Evolutionary conservation across 1,140 invertebrate species (phyloP).

Genomic region (Palaemon carinicauda): DNA sequence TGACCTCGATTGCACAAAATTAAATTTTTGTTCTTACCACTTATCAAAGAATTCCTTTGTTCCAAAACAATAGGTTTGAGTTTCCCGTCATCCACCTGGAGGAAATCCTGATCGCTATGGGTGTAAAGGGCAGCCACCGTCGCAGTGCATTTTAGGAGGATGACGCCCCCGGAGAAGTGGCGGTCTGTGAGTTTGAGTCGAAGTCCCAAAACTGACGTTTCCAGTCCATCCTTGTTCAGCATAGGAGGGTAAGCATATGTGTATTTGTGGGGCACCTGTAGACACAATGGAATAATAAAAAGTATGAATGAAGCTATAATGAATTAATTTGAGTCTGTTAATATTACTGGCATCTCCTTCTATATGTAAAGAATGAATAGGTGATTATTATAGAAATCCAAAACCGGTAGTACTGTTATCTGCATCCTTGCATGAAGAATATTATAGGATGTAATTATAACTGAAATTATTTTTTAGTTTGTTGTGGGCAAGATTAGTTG

Average conservation of each 20-base stretch:
- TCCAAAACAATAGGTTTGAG: constrained; percentile 29
- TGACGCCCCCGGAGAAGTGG: constrained; percentile 33
- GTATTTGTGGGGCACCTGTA: constrained; percentile 23
- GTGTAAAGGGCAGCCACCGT: constrained; percentile 46
- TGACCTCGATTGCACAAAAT: too few relatives aligned
- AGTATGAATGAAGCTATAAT: neutral
- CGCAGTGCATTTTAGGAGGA: constrained; percentile 28
- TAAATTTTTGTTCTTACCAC: neutral
- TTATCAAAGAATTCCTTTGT: constrained; percentile 16
- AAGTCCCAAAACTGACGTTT: constrained; percentile 27
- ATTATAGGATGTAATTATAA: too few relatives aligned
- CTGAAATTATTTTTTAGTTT: too few relatives aligned
- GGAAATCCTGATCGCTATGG: constrained; percentile 37
- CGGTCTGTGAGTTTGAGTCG: constrained; percentile 7
- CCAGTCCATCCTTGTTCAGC: constrained; percentile 20
- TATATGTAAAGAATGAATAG: neutral
- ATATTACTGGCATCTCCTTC: neutral
- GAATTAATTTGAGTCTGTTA: neutral
- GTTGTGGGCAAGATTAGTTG: too few relatives aligned
- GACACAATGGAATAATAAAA: neutral
- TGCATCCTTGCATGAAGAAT: too few relatives aligned
- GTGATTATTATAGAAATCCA: too few relatives aligned
- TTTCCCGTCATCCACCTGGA: constrained; percentile 25
- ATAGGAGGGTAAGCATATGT: constrained; percentile 29
- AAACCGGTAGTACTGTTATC: too few relatives aligned